Conservation (phyloP, 1,140 invertebrate species). For the Liolophura sinensis region DNA sequence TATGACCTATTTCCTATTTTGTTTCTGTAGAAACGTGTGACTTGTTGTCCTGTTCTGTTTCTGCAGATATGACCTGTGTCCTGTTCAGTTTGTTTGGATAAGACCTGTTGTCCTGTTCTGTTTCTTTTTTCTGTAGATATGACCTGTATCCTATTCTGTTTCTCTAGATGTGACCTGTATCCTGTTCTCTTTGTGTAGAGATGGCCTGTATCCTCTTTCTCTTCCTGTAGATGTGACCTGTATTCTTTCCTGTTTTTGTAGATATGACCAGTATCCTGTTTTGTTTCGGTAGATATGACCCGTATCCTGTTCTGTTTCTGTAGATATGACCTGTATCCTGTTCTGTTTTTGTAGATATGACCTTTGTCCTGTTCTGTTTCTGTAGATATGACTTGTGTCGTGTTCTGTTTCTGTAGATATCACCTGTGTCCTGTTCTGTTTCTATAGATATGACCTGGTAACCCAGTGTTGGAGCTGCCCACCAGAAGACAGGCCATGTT, state of each 20-base stretch:
- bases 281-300: neutral
- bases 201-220: neutral
- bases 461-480: slow-evolving; percentile 45
- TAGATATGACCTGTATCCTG: neutral
- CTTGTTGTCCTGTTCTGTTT: neutral
- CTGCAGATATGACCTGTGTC: neutral
- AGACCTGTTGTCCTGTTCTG: too few species aligned
- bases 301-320: neutral
- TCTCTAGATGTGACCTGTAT: neutral
- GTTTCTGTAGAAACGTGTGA: neutral
- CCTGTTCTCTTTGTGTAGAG: neutral
- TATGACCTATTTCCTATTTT: neutral
- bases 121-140: neutral
- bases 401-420: neutral
- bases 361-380: neutral
- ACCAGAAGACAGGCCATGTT: slow-evolving; percentile 44
- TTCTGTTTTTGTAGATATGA: neutral
- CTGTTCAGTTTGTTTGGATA: neutral
- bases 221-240: neutral
- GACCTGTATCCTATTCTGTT: neutral
- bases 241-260: neutral
- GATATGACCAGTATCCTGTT: neutral
- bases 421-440: neutral
- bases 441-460: slow-evolving; percentile 42
- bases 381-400: neutral